Evolutionary conservation across 2,888 invertebrate genomes (phyloP).

Genomic region (Troides oblongomaculatus): DNA sequence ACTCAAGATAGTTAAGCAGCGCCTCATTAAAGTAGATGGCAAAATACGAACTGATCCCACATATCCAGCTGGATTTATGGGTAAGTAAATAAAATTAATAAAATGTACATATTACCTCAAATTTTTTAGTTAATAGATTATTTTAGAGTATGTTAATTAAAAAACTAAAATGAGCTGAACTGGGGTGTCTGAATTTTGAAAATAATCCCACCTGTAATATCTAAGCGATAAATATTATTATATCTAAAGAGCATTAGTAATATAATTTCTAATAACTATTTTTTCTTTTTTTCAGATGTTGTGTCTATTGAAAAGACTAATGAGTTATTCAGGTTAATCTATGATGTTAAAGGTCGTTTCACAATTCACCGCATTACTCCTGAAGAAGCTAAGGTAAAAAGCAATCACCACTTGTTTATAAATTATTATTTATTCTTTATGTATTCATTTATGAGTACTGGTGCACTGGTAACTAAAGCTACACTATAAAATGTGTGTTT

Average conservation of each 20-base stretch:
- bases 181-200: no score
- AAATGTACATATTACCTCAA: background rate
- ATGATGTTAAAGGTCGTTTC: slow-evolving; percentile 99
- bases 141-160: no score
- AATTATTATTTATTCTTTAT: no score
- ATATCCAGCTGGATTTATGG: slow-evolving; percentile 99
- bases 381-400: slow-evolving; percentile 95
- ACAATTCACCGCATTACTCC: slow-evolving; percentile 97
- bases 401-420: background rate
- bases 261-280: background rate
- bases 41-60: slow-evolving; percentile 98
- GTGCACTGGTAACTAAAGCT: no score
- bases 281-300: slow-evolving; percentile 87
- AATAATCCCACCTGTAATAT: no score
- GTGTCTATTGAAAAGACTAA: slow-evolving; percentile 98
- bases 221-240: no score
- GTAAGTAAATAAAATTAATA: slow-evolving; percentile 79
- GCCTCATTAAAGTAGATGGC: slow-evolving; percentile 98
- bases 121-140: no score
- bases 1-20: slow-evolving; percentile 98
- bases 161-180: no score
- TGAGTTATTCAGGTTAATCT: slow-evolving; percentile 98
- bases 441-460: no score
- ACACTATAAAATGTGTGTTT: no score
- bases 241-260: no score